Percentiles rank a stretch among this genome's conserved stretches.
Evolutionary conservation across 2,888 invertebrate species (phyloP).

Genomic region (Chymomyza amoena): DNA sequence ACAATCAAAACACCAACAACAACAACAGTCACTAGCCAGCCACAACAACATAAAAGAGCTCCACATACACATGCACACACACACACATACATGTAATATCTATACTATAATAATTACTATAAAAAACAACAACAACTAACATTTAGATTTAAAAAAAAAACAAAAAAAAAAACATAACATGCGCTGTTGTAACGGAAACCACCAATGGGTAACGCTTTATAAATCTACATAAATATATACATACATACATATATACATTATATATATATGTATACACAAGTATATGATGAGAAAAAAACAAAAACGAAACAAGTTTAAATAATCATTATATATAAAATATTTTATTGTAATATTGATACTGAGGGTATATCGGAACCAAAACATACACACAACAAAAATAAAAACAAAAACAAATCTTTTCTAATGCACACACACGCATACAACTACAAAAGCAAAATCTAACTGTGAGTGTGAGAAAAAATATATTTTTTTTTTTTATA

Average conservation of each 20-base stretch:
- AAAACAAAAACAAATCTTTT: background rate
- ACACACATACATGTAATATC: constrained; percentile 17
- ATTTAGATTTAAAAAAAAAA: background rate
- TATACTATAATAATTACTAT: constrained; percentile 3
- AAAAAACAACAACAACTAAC: constrained; percentile 4
- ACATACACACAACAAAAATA: background rate
- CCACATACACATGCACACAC: constrained; percentile 16
- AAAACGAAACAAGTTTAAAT: background rate
- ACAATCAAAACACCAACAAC: background rate
- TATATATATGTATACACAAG: background rate
- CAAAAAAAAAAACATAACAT: constrained; percentile 24
- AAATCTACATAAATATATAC: constrained; percentile 34
- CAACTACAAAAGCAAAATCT: background rate
- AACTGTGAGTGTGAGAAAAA: background rate
- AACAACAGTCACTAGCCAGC: constrained; percentile 6
- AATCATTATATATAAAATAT: background rate
- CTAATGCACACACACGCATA: background rate
- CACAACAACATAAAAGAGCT: constrained; percentile 5
- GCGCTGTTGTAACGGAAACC: constrained; percentile 77
- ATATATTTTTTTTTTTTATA: too few species aligned
- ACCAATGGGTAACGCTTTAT: constrained; percentile 78
- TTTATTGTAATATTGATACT: background rate
- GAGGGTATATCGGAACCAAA: background rate
- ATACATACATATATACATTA: constrained; percentile 13
- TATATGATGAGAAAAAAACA: background rate